These are phyloP conservation scores for Heliothis subflexa DNA, from an alignment of 1,140 invertebrate species.

Conservation along the genomic window DNA sequence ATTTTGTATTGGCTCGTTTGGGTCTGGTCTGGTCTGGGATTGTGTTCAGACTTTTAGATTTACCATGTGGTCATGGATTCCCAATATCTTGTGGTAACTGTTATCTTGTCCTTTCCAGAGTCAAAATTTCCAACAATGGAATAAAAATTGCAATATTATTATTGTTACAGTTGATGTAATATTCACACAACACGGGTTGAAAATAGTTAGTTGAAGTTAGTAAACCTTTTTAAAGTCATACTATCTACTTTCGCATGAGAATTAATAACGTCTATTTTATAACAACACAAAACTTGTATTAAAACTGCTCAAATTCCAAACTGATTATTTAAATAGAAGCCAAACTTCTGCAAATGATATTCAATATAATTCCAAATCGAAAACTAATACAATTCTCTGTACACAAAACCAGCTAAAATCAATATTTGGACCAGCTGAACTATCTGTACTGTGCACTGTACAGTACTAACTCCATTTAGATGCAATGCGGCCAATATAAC, in stretches of 20 bases:
- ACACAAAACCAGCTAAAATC: neutral
- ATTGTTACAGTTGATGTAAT: no score
- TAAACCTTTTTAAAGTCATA: no score
- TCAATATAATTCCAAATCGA: neutral
- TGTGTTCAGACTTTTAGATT: constrained; percentile 2
- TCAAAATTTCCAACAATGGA: no score
- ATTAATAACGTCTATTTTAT: no score
- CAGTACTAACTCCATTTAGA: constrained; percentile 22
- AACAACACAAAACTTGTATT: no score
- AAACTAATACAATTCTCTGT: neutral
- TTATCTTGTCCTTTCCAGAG: neutral
- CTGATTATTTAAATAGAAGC: no score
- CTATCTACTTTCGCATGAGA: no score
- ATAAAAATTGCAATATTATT: no score
- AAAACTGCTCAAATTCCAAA: no score
- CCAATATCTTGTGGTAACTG: neutral
- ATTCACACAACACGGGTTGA: no score
- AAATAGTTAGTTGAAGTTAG: no score
- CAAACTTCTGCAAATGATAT: no score
- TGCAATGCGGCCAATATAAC: constrained; percentile 20
- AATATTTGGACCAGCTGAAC: neutral
- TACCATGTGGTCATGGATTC: constrained; percentile 6
- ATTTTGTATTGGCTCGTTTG: constrained; percentile 37
- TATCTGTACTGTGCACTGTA: neutral
- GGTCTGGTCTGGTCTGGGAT: neutral